Percentiles rank a stretch among this genome's conserved stretches.
These are phyloP conservation scores for Protobothrops mucrosquamatus DNA, from an alignment of 2,113 vertebrate genomes.

Conservation along the genomic window DNA sequence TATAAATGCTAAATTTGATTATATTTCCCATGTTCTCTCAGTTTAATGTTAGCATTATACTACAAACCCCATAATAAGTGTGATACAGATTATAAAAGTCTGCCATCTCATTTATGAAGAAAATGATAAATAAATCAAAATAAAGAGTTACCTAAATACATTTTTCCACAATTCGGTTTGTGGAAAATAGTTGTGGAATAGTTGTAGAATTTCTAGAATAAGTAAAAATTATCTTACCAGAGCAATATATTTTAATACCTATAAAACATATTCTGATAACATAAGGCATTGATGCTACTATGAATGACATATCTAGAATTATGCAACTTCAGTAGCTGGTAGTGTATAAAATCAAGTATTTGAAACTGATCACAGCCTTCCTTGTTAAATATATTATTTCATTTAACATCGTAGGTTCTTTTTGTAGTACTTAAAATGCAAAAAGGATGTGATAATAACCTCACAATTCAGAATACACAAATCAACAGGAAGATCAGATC, in stretches of 20 bases:
- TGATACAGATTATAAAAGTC: neutral
- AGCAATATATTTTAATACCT: neutral
- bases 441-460: neutral
- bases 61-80: neutral
- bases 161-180: neutral
- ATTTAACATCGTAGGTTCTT: constrained; percentile 13
- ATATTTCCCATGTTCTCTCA: neutral
- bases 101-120: neutral
- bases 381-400: constrained; percentile 11
- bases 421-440: neutral
- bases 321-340: neutral
- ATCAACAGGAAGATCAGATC: neutral
- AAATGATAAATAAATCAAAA: neutral
- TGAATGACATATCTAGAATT: neutral
- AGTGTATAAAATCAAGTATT: neutral
- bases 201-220: neutral
- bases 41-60: neutral
- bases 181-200: neutral
- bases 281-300: neutral
- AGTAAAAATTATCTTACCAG: neutral
- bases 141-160: neutral
- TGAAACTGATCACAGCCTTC: neutral
- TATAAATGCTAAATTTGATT: constrained; percentile 12
- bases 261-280: neutral
- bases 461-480: fast-evolving